phyloP scores from a whole-genome alignment of 2,888 invertebrate genomes.

The Ophioninae sp. region DNA sequence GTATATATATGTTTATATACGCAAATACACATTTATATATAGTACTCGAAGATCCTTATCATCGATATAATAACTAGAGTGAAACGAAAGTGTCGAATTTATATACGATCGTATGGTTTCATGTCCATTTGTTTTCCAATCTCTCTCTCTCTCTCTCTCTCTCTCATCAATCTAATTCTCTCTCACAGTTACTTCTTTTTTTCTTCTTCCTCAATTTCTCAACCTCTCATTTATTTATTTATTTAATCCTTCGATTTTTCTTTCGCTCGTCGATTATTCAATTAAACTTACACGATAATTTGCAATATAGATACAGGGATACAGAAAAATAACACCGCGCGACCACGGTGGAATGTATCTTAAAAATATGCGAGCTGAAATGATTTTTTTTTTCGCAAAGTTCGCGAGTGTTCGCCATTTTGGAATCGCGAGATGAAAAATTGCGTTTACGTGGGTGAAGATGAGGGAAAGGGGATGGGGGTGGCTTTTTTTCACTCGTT shows the following conservation, averaged over 20 bases:
- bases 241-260: constrained; percentile 41
- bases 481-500: neutral
- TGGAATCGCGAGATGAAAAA: constrained; percentile 39
- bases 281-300: constrained; percentile 59
- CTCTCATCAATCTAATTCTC: constrained; percentile 44
- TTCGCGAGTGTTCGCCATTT: neutral
- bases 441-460: constrained; percentile 33
- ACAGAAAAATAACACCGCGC: constrained; percentile 80
- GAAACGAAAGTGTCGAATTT: constrained; percentile 75
- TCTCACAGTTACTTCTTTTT: constrained; percentile 41
- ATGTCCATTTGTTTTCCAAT: constrained; percentile 41
- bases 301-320: constrained; percentile 78
- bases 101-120: constrained; percentile 70
- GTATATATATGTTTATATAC: constrained; percentile 15
- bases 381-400: constrained; percentile 26
- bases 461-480: no score
- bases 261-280: constrained; percentile 60
- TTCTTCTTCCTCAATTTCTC: constrained; percentile 20
- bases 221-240: no score
- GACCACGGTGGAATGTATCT: constrained; percentile 77
- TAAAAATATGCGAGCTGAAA: constrained; percentile 65
- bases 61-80: constrained; percentile 73
- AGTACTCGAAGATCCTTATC: constrained; percentile 74
- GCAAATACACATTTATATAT: constrained; percentile 71
- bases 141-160: no score